Evolutionary conservation across 2,888 invertebrate genomes (phyloP).

Genomic region (Eretmocerus hayati): DNA sequence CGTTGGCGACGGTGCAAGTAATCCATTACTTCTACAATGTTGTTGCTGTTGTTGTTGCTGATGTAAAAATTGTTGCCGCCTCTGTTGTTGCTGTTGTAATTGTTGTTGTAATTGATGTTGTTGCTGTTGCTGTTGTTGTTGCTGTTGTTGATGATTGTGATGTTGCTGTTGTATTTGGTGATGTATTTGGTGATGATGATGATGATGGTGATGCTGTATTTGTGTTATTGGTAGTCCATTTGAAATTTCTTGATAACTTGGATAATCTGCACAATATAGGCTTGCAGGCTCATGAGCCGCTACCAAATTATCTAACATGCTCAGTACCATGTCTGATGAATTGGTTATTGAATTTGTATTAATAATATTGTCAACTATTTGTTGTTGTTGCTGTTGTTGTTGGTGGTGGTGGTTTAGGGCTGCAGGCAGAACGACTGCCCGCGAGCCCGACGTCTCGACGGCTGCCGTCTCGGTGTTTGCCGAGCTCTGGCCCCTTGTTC

Average conservation of each 20-base stretch:
- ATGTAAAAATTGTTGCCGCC: conserved; percentile 28
- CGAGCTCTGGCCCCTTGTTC: conserved; percentile 2
- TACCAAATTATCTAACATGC: conserved; percentile 59
- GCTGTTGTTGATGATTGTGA: conserved; percentile 28
- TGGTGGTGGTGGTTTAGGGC: background rate
- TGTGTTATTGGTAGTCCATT: conserved; percentile 3
- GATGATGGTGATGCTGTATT: conserved; percentile 4
- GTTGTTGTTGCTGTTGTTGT: background rate
- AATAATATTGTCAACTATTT: background rate
- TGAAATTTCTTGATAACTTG: conserved; percentile 36
- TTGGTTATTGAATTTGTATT: background rate
- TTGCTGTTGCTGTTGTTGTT: conserved; percentile 9
- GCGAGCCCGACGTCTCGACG: conserved; percentile 44
- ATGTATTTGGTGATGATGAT: conserved; percentile 27
- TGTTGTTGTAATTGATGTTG: conserved; percentile 29
- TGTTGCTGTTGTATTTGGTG: conserved; percentile 30
- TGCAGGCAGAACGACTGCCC: conserved; percentile 24
- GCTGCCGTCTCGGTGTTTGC: conserved; percentile 43
- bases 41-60: conserved; percentile 46
- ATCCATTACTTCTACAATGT: background rate
- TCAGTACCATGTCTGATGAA: conserved; percentile 63
- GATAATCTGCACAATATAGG: conserved; percentile 59
- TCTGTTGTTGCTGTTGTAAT: conserved; percentile 27
- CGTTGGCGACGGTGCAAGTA: background rate
- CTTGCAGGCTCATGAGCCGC: conserved; percentile 67